Conservation (phyloP, 2,888 invertebrate species). For the Vesta saturnalis region DNA sequence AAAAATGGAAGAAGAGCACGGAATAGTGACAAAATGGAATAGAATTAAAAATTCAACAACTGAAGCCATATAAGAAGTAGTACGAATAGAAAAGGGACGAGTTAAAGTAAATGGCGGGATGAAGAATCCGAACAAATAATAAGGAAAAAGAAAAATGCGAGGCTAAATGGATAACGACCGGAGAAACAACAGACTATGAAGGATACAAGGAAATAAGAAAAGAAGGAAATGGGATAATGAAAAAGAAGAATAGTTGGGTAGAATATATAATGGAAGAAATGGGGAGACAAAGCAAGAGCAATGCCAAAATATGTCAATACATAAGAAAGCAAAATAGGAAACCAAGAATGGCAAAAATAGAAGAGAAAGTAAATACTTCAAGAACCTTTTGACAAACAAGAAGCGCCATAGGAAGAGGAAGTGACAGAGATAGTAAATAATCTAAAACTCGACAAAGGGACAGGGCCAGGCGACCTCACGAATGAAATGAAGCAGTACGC, state of each 20-base stretch:
- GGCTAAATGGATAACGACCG: too few species aligned
- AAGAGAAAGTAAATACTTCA: background rate
- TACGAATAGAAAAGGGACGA: too few species aligned
- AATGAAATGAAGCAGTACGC: background rate
- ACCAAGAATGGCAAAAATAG: background rate
- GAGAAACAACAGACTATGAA: too few species aligned
- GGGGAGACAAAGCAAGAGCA: background rate
- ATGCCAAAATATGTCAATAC: background rate
- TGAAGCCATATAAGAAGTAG: too few species aligned
- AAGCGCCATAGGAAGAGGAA: background rate
- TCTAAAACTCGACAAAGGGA: background rate
- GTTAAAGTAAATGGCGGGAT: too few species aligned
- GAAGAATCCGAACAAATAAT: too few species aligned
- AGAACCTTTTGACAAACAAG: background rate
- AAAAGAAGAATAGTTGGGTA: background rate
- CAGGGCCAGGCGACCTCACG: background rate
- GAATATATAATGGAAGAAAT: background rate
- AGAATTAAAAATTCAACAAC: too few species aligned
- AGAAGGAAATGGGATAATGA: background rate
- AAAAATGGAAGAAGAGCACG: too few species aligned
- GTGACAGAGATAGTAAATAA: too few species aligned
- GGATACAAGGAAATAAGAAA: background rate
- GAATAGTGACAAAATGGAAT: too few species aligned
- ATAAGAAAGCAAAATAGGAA: background rate
- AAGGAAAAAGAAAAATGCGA: too few species aligned